Evolutionary conservation across 2,888 invertebrate genomes (phyloP).

Genomic region (Blera fallax): DNA sequence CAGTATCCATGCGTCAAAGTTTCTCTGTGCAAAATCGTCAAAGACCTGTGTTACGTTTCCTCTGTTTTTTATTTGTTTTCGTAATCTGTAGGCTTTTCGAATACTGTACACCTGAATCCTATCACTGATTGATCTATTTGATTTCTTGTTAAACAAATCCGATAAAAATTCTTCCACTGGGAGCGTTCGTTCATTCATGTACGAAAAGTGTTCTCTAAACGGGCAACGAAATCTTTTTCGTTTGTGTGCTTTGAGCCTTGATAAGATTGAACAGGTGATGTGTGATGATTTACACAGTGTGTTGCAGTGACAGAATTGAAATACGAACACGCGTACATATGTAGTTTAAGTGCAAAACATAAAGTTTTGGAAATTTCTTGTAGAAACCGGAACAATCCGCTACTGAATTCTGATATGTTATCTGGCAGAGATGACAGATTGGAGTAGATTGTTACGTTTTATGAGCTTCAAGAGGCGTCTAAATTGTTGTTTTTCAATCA

Average conservation of each 20-base stretch:
- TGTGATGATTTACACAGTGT: neutral
- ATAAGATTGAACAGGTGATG: slow-evolving; percentile 8
- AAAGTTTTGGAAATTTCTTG: slow-evolving; percentile 11
- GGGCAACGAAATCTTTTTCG: neutral
- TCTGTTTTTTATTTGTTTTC: neutral
- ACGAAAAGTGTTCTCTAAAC: neutral
- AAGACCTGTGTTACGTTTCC: neutral
- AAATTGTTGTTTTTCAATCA: neutral
- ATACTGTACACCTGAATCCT: slow-evolving; percentile 21
- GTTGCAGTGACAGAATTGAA: neutral
- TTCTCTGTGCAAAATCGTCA: too few relatives aligned
- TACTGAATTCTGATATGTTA: slow-evolving; percentile 9
- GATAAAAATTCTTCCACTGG: slow-evolving; percentile 19
- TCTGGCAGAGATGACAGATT: neutral
- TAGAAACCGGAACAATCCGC: slow-evolving; percentile 18
- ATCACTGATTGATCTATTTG: slow-evolving; percentile 33
- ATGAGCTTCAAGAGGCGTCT: neutral
- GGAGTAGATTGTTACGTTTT: neutral
- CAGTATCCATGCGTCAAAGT: too few relatives aligned
- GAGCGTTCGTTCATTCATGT: neutral
- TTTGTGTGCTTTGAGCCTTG: neutral
- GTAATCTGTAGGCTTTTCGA: slow-evolving; percentile 1
- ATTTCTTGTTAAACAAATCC: slow-evolving; percentile 37
- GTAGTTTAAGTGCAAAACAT: neutral
- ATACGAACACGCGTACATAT: neutral